Conservation (phyloP, 2,888 invertebrate genomes). For the Deilephila porcellus region DNA sequence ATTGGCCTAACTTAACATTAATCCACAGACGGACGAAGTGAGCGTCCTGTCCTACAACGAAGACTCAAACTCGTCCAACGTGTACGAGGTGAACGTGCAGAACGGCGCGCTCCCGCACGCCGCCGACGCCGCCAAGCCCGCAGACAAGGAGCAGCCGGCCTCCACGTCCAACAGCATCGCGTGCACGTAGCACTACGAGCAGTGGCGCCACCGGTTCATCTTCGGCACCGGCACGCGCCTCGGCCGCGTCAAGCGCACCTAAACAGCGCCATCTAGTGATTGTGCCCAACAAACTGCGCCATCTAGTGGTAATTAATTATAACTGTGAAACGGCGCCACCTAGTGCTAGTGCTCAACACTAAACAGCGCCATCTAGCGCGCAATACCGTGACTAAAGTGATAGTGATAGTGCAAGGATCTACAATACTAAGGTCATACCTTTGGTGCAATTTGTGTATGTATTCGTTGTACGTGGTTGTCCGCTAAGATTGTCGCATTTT, state of each 20-base stretch:
- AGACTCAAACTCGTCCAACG: constrained; percentile 77
- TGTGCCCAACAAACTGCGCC: not conserved
- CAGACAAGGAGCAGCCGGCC: constrained; percentile 52
- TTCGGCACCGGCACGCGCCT: constrained; percentile 64
- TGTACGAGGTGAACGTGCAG: constrained; percentile 71
- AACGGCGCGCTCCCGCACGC: constrained; percentile 47
- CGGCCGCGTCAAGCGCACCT: constrained; percentile 54
- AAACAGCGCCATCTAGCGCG: too few species aligned
- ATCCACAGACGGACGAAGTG: constrained; percentile 72
- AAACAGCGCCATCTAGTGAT: constrained; percentile 31
- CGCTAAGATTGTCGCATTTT: constrained; percentile 29
- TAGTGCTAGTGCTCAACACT: not conserved
- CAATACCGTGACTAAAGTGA: constrained; percentile 18
- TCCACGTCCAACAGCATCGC: constrained; percentile 69
- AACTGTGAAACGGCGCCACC: constrained; percentile 30
- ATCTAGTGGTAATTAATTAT: not conserved
- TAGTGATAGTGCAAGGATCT: constrained; percentile 18
- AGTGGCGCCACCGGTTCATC: constrained; percentile 76
- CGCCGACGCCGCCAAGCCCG: constrained; percentile 40
- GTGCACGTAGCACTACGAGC: constrained; percentile 79
- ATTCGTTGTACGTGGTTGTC: constrained; percentile 5
- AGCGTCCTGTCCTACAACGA: constrained; percentile 76
- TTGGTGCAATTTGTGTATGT: constrained; percentile 32
- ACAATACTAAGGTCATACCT: constrained; percentile 22
- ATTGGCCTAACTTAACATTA: not conserved